phyloP scores from a whole-genome alignment of 2,888 invertebrate genomes.

The Dasysyrphus albostriatus region DNA sequence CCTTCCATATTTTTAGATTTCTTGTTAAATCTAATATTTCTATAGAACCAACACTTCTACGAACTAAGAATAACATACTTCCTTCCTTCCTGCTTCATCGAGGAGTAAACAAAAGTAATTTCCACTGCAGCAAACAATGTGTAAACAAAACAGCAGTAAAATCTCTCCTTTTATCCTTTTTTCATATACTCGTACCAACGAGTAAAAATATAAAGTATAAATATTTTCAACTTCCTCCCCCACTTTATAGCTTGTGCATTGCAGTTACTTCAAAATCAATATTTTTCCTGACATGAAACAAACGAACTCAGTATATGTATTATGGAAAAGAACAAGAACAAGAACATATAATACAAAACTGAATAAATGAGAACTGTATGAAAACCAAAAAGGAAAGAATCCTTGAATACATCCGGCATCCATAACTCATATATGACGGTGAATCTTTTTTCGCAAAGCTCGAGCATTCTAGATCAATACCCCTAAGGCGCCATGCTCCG shows the following conservation, averaged over 20 bases:
- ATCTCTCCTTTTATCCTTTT: slow-evolving; percentile 23
- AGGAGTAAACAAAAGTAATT: slow-evolving; percentile 61
- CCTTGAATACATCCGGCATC: slow-evolving; percentile 37
- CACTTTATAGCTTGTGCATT: slow-evolving; percentile 35
- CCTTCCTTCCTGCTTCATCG: slow-evolving; percentile 66
- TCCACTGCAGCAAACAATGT: slow-evolving; percentile 66
- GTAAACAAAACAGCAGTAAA: slow-evolving; percentile 43
- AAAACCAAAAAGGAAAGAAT: slow-evolving; percentile 5
- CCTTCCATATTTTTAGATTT: slow-evolving; percentile 2
- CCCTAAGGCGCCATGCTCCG: slow-evolving; percentile 6
- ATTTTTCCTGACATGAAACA: slow-evolving; percentile 62
- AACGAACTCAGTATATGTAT: slow-evolving; percentile 6
- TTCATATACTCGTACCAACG: neutral
- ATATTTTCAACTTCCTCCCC: slow-evolving; percentile 2
- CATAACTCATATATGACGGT: slow-evolving; percentile 39
- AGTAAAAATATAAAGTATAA: neutral
- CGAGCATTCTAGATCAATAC: slow-evolving; percentile 20
- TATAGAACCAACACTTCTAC: slow-evolving; percentile 45
- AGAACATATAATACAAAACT: neutral
- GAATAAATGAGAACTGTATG: slow-evolving; percentile 22
- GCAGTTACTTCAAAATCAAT: slow-evolving; percentile 71
- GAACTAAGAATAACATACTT: slow-evolving; percentile 52
- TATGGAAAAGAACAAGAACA: slow-evolving; percentile 24
- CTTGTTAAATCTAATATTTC: slow-evolving; percentile 22
- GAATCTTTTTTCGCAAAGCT: slow-evolving; percentile 11